Conservation (phyloP, 2,113 vertebrate genomes). For the Myrmecobius fasciatus region DNA sequence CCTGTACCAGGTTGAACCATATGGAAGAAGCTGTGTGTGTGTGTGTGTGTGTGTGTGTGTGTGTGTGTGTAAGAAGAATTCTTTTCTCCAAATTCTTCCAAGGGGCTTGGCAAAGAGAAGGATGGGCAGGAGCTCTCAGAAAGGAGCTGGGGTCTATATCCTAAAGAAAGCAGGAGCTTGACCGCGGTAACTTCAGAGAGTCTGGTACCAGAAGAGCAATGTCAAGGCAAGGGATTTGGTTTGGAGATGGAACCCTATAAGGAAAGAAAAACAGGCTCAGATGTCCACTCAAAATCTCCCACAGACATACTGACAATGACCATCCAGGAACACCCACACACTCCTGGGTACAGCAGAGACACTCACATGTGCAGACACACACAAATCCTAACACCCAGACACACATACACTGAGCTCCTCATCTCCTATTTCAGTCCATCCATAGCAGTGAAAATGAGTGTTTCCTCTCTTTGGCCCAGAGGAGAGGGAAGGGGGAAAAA, state of each 20-base stretch:
- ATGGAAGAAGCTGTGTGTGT: background rate
- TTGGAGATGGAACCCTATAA: background rate
- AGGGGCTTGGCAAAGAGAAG: background rate
- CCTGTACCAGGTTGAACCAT: background rate
- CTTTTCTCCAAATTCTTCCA: background rate
- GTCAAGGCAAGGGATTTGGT: background rate
- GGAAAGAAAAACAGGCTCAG: background rate
- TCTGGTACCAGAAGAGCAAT: background rate
- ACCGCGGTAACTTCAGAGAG: background rate
- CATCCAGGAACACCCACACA: background rate
- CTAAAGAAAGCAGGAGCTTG: background rate
- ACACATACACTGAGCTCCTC: conserved; percentile 23
- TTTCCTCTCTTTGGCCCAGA: conserved; percentile 54
- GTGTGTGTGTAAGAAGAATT: background rate
- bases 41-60: background rate
- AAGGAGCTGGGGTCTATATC: background rate
- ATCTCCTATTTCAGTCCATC: conserved; percentile 61
- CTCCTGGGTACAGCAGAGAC: conserved; percentile 15
- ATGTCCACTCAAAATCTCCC: background rate
- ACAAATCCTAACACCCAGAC: conserved; percentile 24
- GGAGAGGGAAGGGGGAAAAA: conserved; percentile 46
- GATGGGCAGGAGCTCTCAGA: background rate
- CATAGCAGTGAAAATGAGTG: conserved; percentile 45
- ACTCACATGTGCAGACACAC: background rate
- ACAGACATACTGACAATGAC: background rate